Conservation (phyloP, 2,113 vertebrate species). For the Atlantisia rogersi region DNA sequence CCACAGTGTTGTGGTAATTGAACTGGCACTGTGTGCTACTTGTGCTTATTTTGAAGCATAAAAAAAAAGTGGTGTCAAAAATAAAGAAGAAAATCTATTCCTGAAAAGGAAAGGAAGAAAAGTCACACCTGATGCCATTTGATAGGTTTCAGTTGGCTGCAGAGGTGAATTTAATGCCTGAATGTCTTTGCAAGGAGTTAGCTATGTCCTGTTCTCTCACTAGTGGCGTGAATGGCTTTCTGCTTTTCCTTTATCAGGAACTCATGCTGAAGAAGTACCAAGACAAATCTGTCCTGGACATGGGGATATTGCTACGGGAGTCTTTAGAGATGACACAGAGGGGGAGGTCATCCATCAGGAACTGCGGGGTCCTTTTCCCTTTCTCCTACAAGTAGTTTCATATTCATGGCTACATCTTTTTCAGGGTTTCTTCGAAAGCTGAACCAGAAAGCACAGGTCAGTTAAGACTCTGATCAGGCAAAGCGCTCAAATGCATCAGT, state of each 20-base stretch:
- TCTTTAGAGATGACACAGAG: accelerated
- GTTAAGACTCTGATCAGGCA: background rate
- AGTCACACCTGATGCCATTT: background rate
- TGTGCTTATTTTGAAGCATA: background rate
- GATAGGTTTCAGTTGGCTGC: background rate
- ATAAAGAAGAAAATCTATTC: background rate
- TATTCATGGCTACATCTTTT: background rate
- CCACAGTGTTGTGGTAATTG: background rate
- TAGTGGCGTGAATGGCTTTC: background rate
- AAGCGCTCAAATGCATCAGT: background rate
- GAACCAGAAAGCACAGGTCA: background rate
- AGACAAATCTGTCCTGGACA: accelerated
- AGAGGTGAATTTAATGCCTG: background rate
- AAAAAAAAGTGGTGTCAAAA: background rate
- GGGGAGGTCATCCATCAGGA: background rate
- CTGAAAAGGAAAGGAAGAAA: background rate
- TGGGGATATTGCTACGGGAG: too few relatives aligned
- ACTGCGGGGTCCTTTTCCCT: background rate
- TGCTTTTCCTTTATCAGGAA: background rate
- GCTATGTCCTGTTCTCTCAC: background rate
- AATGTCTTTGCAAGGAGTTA: background rate
- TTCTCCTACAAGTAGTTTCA: background rate
- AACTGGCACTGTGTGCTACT: accelerated
- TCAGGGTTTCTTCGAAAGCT: background rate
- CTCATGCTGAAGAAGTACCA: background rate